Evolutionary conservation across 2,113 vertebrate species (phyloP).

Genomic region (Macrotus californicus): DNA sequence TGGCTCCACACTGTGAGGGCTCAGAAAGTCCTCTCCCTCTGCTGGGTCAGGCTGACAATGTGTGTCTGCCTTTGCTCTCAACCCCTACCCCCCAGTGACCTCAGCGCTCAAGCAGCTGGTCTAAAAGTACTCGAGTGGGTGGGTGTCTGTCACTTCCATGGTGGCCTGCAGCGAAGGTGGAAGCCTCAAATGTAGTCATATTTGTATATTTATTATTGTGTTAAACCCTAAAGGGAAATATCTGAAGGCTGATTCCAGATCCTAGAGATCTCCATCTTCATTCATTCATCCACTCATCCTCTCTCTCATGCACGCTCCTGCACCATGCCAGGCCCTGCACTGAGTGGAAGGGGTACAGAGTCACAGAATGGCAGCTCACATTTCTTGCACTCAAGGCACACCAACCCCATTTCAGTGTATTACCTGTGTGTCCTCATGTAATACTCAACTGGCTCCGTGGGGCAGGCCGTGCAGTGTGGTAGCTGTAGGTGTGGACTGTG

Average conservation of each 20-base stretch:
- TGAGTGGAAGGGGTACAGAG: neutral
- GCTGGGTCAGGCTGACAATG: neutral
- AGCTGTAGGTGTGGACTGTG: rapidly evolving
- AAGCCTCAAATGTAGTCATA: neutral
- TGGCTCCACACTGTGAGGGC: neutral
- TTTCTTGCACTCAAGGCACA: neutral
- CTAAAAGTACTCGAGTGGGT: neutral
- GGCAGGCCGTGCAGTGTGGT: neutral
- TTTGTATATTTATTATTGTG: neutral
- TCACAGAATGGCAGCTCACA: neutral
- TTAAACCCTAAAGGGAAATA: neutral
- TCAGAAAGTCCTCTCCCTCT: neutral
- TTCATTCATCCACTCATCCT: neutral
- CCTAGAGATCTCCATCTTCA: neutral
- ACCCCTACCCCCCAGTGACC: neutral
- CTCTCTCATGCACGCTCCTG: neutral
- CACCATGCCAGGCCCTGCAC: neutral
- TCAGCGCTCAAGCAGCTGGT: neutral
- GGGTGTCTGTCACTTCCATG: neutral
- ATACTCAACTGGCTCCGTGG: neutral
- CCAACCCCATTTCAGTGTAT: neutral
- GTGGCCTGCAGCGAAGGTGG: neutral
- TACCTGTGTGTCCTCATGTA: neutral
- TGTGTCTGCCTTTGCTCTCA: neutral
- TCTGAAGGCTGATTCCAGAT: neutral